A percentile compares a stretch with the other conserved stretches of the same genome.
These are phyloP conservation scores for Cinara cedri DNA, from an alignment of 2,888 invertebrate genomes.

Conservation along the genomic window DNA sequence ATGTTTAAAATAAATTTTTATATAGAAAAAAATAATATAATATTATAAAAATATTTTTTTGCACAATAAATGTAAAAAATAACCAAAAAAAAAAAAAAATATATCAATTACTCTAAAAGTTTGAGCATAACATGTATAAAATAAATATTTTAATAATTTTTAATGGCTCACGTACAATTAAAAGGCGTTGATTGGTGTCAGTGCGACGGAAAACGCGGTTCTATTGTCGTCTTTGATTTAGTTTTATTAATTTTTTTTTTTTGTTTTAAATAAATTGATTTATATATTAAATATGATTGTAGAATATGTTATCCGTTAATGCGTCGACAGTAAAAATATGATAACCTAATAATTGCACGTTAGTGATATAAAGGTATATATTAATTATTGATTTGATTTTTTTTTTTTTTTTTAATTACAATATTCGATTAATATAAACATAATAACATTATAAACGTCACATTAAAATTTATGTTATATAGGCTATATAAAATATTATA, in stretches of 20 bases:
- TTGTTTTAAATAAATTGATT: too few species aligned
- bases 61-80: neutral
- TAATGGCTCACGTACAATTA: slow-evolving; percentile 39
- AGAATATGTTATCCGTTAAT: too few species aligned
- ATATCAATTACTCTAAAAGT: slow-evolving; percentile 35
- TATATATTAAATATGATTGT: too few species aligned
- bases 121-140: slow-evolving; percentile 41
- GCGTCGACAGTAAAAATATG: neutral
- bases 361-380: slow-evolving; percentile 24
- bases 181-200: slow-evolving; percentile 15
- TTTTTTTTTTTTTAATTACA: slow-evolving; percentile 13
- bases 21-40: slow-evolving; percentile 11
- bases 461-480: too few species aligned
- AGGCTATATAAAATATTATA: slow-evolving; percentile 10
- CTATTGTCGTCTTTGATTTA: neutral
- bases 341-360: slow-evolving; percentile 48
- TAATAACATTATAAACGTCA: too few species aligned
- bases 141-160: neutral
- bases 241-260: neutral
- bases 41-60: slow-evolving; percentile 25
- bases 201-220: neutral
- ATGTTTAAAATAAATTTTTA: neutral
- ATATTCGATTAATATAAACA: neutral
- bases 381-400: slow-evolving; percentile 31
- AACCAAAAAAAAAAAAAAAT: slow-evolving; percentile 3